Evolutionary conservation across 2,888 invertebrate species (phyloP).

Genomic region (Eupithecia tripunctaria): DNA sequence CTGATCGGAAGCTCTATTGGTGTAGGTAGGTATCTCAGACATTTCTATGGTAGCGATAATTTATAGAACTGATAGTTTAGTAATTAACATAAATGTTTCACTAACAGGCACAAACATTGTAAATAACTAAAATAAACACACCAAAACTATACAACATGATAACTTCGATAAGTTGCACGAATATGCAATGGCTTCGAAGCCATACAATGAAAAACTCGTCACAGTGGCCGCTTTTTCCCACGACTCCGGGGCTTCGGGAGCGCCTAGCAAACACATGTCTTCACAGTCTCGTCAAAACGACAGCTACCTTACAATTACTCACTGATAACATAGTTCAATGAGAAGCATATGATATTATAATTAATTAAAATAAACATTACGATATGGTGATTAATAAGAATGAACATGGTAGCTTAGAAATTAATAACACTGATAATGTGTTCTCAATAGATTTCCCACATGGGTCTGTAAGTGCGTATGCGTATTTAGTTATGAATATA

Average conservation of each 20-base stretch:
- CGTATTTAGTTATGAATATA: background rate
- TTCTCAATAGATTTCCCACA: background rate
- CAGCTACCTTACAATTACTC: conserved; percentile 22
- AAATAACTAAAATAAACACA: background rate
- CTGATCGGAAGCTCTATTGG: too few relatives aligned
- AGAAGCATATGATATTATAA: background rate
- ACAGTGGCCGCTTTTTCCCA: conserved; percentile 40
- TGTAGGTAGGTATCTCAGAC: background rate
- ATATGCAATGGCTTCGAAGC: background rate
- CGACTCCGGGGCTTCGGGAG: conserved; percentile 32
- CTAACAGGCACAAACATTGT: background rate
- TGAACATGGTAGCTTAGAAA: background rate
- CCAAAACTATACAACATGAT: background rate
- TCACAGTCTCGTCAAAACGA: conserved; percentile 28
- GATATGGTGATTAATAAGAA: background rate
- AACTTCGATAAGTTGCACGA: background rate
- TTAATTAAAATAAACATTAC: background rate
- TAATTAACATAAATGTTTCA: too few relatives aligned
- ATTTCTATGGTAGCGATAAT: too few relatives aligned
- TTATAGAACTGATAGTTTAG: too few relatives aligned
- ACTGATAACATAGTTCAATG: background rate
- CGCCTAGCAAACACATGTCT: conserved; percentile 28
- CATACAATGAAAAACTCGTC: conserved; percentile 32
- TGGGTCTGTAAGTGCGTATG: background rate
- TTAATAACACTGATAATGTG: background rate